Base-by-base conservation (phyloP, 2,888 invertebrate species). In the Dascillus cervinus region DNA sequence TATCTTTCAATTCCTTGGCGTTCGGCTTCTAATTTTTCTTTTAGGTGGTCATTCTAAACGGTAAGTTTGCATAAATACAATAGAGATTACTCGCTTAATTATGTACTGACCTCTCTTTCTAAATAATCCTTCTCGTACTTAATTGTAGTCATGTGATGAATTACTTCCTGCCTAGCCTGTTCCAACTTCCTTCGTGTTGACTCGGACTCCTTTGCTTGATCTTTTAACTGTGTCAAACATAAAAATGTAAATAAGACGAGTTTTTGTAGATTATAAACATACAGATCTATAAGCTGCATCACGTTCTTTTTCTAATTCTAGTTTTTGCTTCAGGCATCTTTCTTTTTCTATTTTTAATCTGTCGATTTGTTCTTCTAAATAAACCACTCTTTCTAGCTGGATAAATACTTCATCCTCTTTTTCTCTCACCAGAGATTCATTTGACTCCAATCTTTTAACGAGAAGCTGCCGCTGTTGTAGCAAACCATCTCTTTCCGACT, bases 331-430 rank as follows among this genome's bases (percentile, higher is more conserved):
- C 5, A 54, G 44, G 49, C 63, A 66, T 47, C 62, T 67, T 38
- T 69, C 67, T 46, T 66, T 68, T 50, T 70, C 69, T 4, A 60
- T 62, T 39, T 64, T 62, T 41, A 70, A 47, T 67, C 70, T 71
- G 52, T 71, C 70, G 49, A 70, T 70, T 50, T 71, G 70, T 50
- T 75, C 75, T 53, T 76, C 75, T 37, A 75, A 60, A 38, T 72
- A 67, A 9, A 75, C 66, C 31, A 71, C 72, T 37, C 71, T 62
- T 53, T 75, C 75, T 45, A 74, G 58, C 47, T 75, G 74, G 12
- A 72, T 55, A 53, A 76, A 76, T 13, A 75, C 66, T 46, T 76
- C 75, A 47, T 75, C 75, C 49, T 76, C 75, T 53, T 74, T 75
- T 48, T 73, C 72, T 34, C 69, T 66, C 17, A 75, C 55, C 39